phyloP scores from a whole-genome alignment of 2,888 invertebrate species.

The Chrysolina oricalcia region DNA sequence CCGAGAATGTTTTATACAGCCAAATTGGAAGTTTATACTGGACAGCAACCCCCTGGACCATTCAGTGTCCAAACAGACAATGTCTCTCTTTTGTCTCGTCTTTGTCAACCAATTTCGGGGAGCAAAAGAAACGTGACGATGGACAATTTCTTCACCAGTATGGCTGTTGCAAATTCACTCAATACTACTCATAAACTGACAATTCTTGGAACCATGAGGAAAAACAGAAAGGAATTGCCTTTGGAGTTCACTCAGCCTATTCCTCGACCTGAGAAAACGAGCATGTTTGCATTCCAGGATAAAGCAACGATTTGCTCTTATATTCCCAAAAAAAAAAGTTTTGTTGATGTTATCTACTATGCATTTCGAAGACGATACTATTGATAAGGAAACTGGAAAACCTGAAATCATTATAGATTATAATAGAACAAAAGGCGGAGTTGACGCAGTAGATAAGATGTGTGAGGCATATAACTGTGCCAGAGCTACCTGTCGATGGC shows the following conservation, averaged over 20 bases:
- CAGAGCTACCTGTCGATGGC: too few species aligned
- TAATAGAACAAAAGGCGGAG: too few species aligned
- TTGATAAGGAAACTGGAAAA: neutral
- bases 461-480: too few species aligned
- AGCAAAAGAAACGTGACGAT: constrained; percentile 52
- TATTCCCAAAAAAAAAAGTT: neutral
- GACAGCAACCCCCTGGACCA: constrained; percentile 53
- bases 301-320: neutral
- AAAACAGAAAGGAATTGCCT: too few species aligned
- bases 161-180: too few species aligned
- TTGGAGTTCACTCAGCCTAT: too few species aligned
- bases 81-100: constrained; percentile 43
- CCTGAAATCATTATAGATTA: too few species aligned
- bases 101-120: constrained; percentile 36
- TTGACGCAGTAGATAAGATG: too few species aligned
- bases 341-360: neutral
- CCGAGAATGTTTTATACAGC: constrained; percentile 44
- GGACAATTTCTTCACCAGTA: constrained; percentile 44
- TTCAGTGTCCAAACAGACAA: constrained; percentile 41
- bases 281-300: too few species aligned
- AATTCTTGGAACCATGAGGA: too few species aligned
- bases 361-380: neutral
- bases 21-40: constrained; percentile 50
- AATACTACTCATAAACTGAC: too few species aligned
- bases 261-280: too few species aligned